phyloP scores from a whole-genome alignment of 2,888 invertebrate genomes.

The Tetragnatha montana region DNA sequence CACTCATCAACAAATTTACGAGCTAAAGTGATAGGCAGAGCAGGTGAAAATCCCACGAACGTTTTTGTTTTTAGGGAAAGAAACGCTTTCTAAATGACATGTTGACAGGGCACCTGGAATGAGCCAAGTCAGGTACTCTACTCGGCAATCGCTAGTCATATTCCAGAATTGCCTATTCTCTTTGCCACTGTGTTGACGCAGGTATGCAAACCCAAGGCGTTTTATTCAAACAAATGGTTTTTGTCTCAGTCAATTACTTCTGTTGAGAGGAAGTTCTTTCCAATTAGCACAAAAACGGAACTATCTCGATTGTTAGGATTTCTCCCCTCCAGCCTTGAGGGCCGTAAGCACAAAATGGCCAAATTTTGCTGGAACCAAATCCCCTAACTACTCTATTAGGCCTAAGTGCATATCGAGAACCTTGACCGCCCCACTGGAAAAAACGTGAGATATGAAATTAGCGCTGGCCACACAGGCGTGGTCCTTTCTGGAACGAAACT shows the following conservation, averaged over 20 bases:
- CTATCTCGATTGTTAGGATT: not conserved
- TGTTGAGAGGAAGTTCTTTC: not conserved
- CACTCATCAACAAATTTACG: too few relatives aligned
- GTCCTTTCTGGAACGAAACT: conserved; percentile 26
- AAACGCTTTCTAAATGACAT: too few relatives aligned
- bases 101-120: too few relatives aligned
- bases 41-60: too few relatives aligned
- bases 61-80: too few relatives aligned
- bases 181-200: too few relatives aligned
- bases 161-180: too few relatives aligned
- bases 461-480: conserved; percentile 21
- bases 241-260: not conserved
- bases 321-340: conserved; percentile 21
- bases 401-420: conserved; percentile 22
- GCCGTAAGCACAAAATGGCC: not conserved
- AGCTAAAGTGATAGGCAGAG: too few relatives aligned
- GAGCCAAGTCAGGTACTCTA: too few relatives aligned
- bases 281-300: not conserved
- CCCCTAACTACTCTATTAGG: conserved; percentile 17
- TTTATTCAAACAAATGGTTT: not conserved
- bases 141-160: too few relatives aligned
- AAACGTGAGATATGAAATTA: conserved; percentile 27
- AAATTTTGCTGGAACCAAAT: not conserved
- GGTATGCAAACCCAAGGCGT: not conserved
- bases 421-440: conserved; percentile 43